Conservation (phyloP, 1,140 invertebrate species). For the Radopholus similis region DNA sequence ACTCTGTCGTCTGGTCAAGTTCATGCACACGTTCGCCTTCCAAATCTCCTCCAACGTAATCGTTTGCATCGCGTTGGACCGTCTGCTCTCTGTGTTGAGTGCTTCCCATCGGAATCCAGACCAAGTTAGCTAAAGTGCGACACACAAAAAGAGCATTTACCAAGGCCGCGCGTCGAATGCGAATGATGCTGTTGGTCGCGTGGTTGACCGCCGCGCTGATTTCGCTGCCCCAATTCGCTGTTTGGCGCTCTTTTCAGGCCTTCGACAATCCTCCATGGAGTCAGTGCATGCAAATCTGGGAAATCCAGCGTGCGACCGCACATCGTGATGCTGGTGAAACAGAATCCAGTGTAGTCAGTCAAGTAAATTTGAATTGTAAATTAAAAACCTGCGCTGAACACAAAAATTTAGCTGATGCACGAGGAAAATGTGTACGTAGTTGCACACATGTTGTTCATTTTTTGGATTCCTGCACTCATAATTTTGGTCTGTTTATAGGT, state of each 20-base stretch:
- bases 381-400: background rate
- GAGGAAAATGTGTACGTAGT: constrained; percentile 51
- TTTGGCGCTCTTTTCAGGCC: constrained; percentile 50
- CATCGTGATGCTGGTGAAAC: constrained; percentile 5
- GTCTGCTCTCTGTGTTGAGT: constrained; percentile 51
- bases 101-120: constrained; percentile 51
- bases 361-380: background rate
- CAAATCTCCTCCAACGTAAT: constrained; percentile 63
- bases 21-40: constrained; percentile 56
- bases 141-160: background rate
- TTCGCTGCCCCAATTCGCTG: constrained; percentile 47
- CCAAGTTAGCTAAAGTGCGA: background rate
- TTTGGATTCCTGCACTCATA: constrained; percentile 52
- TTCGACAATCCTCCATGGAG: constrained; percentile 53
- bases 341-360: background rate
- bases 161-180: constrained; percentile 43
- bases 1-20: constrained; percentile 54
- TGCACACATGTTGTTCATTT: constrained; percentile 53
- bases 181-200: constrained; percentile 47
- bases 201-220: constrained; percentile 53
- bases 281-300: constrained; percentile 57
- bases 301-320: constrained; percentile 47
- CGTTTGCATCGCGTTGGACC: constrained; percentile 66
- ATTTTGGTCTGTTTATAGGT: constrained; percentile 47
- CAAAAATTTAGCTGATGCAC: constrained; percentile 22